These are phyloP conservation scores for Atopsyche davidsoni DNA, from an alignment of 1,140 invertebrate species.

Conservation along the genomic window DNA sequence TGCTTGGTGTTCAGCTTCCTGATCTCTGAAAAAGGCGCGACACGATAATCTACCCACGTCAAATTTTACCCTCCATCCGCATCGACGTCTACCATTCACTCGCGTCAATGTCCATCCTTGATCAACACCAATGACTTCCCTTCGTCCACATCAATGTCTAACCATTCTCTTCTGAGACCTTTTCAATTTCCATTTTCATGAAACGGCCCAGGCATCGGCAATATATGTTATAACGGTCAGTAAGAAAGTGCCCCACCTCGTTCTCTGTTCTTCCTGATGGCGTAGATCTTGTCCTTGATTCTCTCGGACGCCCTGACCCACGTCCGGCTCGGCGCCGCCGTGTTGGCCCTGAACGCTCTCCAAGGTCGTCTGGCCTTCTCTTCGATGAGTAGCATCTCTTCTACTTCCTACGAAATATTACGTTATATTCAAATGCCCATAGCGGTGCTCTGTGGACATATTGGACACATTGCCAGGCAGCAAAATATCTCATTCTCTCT, in stretches of 20 bases:
- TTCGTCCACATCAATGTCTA: no score
- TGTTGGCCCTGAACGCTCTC: neutral
- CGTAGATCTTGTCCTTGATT: neutral
- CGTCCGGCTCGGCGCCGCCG: neutral
- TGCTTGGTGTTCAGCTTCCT: conserved; percentile 2
- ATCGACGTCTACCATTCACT: no score
- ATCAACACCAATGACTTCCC: no score
- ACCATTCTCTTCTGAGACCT: no score
- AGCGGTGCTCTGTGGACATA: neutral
- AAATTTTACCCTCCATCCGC: no score
- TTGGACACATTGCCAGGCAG: neutral
- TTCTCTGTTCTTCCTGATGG: conserved; percentile 5
- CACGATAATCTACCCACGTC: no score
- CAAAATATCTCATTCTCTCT: neutral
- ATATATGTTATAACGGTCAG: neutral
- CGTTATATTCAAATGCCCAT: neutral
- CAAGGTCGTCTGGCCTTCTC: conserved; percentile 2
- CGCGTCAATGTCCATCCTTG: no score
- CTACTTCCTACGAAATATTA: conserved; percentile 2
- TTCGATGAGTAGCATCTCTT: conserved; percentile 3
- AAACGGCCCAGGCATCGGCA: neutral
- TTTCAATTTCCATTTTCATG: no score
- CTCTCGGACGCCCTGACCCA: neutral
- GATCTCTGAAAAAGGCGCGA: neutral
- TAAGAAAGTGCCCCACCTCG: neutral